Base-by-base conservation (phyloP, 1,140 invertebrate species). In the Ceratina australensis region DNA sequence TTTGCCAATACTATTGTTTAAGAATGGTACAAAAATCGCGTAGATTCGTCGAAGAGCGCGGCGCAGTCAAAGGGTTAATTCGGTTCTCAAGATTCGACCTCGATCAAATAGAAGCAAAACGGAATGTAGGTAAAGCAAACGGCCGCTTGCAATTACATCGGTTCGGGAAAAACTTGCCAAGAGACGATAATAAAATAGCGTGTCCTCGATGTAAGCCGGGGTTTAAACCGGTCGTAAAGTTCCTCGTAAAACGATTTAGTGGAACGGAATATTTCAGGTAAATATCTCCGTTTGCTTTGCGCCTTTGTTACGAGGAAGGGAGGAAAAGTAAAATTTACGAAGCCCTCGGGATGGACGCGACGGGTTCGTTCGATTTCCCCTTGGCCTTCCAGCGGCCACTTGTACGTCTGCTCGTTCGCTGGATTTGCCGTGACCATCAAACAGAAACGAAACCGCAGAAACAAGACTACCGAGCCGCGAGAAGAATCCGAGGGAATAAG, bases 361-460 rank as follows among this genome's bases (percentile, higher is more conserved):
- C 33, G 33, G 33, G 33, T 42, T 42, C 33, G 5, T 42, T 42
- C 33, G 33, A 42, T 42, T 54, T 78, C 76, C 67, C 76, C 76
- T 78, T 78, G 76, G 76, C 76, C 76, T 79, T 79, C 57, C 49
- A 22, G 8, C 63, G 64, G 15, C 42, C 61, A 78, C 69, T 78
- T 78, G 76, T 78, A 78, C 12, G 76, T 72, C 76, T 72, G 76
- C 75, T 59, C 20, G 18, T 64, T 8, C 24, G n/a, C 4, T 63
- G 60, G 28, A 72, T 76, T 69, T 42, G 50, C 22, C 50, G 24
- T 15, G 54, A 59, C 49, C 15, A 8, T 4, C 4, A 33, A 24
- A 13, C 42, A 15, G 20, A 33, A 5, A 26, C 28, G n/a, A 57
- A 49, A 64, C 67, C 49, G 63, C 63, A 57, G 16, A 65, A 59